A percentile compares a stretch with the other conserved stretches of the same genome.
Evolutionary conservation across 1,140 invertebrate species (phyloP).

Genomic region (Calosoma granatense): DNA sequence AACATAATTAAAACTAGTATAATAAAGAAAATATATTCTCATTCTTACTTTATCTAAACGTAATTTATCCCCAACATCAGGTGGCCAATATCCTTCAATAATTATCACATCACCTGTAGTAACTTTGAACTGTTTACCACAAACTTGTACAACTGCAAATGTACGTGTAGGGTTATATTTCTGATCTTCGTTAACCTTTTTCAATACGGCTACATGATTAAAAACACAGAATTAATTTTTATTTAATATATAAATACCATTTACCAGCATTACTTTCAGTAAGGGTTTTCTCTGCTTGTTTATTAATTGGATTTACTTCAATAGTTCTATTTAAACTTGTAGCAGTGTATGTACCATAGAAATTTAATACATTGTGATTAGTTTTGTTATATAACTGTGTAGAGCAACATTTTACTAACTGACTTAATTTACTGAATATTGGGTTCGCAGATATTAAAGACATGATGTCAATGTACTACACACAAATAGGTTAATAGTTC

Average conservation of each 20-base stretch:
- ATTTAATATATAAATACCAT: neutral
- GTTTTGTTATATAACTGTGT: neutral
- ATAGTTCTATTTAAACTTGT: neutral
- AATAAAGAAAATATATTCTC: neutral
- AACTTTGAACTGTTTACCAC: constrained; percentile 79
- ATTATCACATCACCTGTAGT: constrained; percentile 79
- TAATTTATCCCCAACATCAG: constrained; percentile 70
- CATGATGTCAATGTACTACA: too few relatives aligned
- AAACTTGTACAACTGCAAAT: constrained; percentile 77
- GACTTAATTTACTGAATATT: neutral
- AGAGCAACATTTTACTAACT: neutral
- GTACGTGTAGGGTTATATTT: constrained; percentile 45
- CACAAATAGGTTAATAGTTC: too few relatives aligned
- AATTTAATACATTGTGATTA: neutral
- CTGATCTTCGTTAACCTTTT: constrained; percentile 50
- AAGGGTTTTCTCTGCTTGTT: neutral
- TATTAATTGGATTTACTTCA: neutral
- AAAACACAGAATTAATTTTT: neutral
- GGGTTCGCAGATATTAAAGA: neutral
- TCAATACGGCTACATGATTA: constrained; percentile 25
- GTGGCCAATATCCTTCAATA: constrained; percentile 74
- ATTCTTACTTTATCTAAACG: constrained; percentile 69
- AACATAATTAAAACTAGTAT: constrained; percentile 11
- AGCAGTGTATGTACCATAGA: neutral
- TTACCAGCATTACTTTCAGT: neutral